phyloP scores from a whole-genome alignment of 2,888 invertebrate genomes.

The Aethes cnicana region DNA sequence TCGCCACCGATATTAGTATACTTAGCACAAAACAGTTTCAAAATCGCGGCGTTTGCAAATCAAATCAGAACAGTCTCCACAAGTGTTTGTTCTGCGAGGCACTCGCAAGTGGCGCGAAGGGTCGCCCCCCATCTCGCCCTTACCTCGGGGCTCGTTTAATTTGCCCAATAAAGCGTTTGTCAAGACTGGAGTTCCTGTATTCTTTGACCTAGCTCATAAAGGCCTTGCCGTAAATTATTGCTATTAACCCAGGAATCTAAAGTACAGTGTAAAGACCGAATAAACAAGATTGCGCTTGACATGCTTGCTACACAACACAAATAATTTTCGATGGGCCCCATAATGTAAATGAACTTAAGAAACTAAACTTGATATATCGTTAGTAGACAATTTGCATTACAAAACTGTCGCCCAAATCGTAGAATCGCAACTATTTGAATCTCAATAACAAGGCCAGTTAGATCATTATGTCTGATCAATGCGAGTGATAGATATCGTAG shows the following conservation, averaged over 20 bases:
- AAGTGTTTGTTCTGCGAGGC: constrained; percentile 65
- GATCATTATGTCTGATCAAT: constrained; percentile 20
- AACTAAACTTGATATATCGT: no score
- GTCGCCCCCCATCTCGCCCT: constrained; percentile 56
- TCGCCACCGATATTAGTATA: no score
- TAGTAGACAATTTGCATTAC: no score
- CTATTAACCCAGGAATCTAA: no score
- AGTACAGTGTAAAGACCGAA: no score
- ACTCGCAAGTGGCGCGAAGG: constrained; percentile 60
- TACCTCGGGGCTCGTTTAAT: constrained; percentile 58
- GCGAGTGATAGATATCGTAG: constrained; percentile 13
- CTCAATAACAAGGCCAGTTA: constrained; percentile 23
- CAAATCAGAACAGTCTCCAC: constrained; percentile 47
- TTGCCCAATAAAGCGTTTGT: constrained; percentile 52
- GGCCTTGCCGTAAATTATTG: no score
- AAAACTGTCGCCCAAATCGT: neutral
- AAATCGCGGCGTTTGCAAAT: constrained; percentile 45
- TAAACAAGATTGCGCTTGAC: no score
- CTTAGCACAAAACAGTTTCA: neutral
- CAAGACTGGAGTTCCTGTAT: constrained; percentile 19
- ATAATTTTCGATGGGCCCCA: no score
- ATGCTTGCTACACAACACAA: no score
- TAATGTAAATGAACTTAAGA: no score
- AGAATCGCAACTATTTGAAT: constrained; percentile 5
- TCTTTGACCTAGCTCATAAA: no score